Evolutionary conservation across 2,888 invertebrate species (phyloP).

Genomic region (Cephalotes varians): DNA sequence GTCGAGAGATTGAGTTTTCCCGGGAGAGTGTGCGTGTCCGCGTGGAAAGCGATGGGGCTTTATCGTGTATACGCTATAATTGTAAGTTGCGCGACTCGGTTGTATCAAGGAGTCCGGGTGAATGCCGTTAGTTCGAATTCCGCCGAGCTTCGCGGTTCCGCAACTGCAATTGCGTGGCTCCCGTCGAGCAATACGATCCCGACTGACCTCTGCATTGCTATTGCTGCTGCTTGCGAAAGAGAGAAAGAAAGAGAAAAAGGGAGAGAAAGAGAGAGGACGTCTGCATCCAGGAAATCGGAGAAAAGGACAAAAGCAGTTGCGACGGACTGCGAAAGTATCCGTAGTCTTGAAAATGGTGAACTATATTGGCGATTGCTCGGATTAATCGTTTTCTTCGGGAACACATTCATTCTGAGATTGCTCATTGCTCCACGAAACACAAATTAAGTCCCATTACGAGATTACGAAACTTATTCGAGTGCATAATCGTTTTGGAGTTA

Average conservation of each 20-base stretch:
- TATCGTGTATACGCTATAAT: slow-evolving; percentile 35
- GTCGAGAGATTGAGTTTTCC: slow-evolving; percentile 46
- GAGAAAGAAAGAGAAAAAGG: neutral
- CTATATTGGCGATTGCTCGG: slow-evolving; percentile 29
- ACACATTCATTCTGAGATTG: slow-evolving; percentile 12
- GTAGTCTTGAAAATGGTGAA: slow-evolving; percentile 34
- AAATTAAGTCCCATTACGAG: neutral
- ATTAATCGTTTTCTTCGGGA: slow-evolving; percentile 42
- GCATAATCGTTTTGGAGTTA: neutral
- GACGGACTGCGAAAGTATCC: slow-evolving; percentile 13
- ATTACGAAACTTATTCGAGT: neutral
- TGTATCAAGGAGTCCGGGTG: slow-evolving; percentile 60
- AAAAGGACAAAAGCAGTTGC: slow-evolving; percentile 47
- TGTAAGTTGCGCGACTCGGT: slow-evolving; percentile 50
- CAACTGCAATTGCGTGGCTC: slow-evolving; percentile 65
- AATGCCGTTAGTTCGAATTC: slow-evolving; percentile 77
- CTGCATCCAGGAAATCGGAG: slow-evolving; percentile 28
- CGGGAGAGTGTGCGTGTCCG: slow-evolving; percentile 17
- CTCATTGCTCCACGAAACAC: slow-evolving; percentile 4
- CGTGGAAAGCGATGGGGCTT: slow-evolving; percentile 28
- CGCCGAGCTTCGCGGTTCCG: slow-evolving; percentile 60
- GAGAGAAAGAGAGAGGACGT: neutral
- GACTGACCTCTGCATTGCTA: slow-evolving; percentile 48
- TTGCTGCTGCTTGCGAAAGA: slow-evolving; percentile 42
- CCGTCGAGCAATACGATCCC: slow-evolving; percentile 58